Base-by-base conservation (phyloP, 1,140 invertebrate genomes). In the Coptotermes formosanus region DNA sequence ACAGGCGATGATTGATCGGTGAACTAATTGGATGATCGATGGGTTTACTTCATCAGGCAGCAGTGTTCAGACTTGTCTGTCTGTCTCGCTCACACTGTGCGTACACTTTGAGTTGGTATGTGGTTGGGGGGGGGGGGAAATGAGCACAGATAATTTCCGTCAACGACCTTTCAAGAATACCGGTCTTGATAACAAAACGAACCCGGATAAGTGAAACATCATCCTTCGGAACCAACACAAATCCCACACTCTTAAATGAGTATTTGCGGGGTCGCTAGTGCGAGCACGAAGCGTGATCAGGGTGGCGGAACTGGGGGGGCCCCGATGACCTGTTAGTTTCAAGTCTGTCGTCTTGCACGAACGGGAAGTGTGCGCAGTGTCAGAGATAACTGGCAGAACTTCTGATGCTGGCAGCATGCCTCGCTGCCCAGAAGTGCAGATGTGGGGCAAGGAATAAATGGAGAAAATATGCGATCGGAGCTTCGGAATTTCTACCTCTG, bases 21-120 rank as follows among this genome's bases (percentile, higher is more conserved):
- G 38, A 69, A 83, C 86, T 88, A 88, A 88, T 88, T 88, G 88
- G 85, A 88, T 88, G 88, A 88, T 88, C 86, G 88, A 88, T 88
- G 88, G 85, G 85, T 87, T 87, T 88, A 88, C 85, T 88, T 88
- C 87, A 88, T 88, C 88, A 88, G 64, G 64, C 64, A 75, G n/a
- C 64, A 75, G 64, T 75, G 64, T 75, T 75, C 64, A 75, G 64
- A 25, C 64, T 75, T 14, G 64, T 75, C 64, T 14, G 64, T 75
- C 64, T 75, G 25, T 75, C 64, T 75, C n/a, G 16, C 64, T 75
- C 52, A 19, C 52, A 21, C 52, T 55, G 14, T 55, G 21, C 52
- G 16, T 55, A 21, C 16, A 21, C 16, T 75, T 85, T 7, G 52
- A 25, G 75, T 30, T 85, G 83, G 44, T 25, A 44, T 6, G 87